Percentiles rank a stretch among this genome's conserved stretches.
phyloP scores from a whole-genome alignment of 2,888 invertebrate genomes.

The Tenthredo scrophulariae region DNA sequence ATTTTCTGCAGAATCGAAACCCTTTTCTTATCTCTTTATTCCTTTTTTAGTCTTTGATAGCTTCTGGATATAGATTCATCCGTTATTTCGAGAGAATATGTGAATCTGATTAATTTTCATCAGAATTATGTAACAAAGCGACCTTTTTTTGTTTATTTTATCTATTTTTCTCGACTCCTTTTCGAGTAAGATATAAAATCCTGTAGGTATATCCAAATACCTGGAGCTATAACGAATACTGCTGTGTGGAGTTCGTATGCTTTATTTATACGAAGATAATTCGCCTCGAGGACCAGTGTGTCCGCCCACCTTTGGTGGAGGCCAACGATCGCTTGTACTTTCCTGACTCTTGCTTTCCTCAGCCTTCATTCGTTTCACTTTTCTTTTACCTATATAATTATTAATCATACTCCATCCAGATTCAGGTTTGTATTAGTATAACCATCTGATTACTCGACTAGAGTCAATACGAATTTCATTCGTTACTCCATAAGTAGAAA shows the following conservation, averaged over 20 bases:
- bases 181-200: background rate
- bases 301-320: conserved; percentile 30
- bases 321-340: conserved; percentile 32
- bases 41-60: background rate
- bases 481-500: too few relatives aligned
- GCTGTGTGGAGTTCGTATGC: background rate
- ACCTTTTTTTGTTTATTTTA: background rate
- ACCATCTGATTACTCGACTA: background rate
- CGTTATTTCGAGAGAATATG: background rate
- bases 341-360: conserved; percentile 41
- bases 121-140: background rate
- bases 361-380: conserved; percentile 36
- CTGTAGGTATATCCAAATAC: background rate
- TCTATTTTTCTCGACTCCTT: background rate
- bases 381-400: conserved; percentile 40
- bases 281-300: conserved; percentile 26
- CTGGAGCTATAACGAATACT: background rate
- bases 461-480: background rate
- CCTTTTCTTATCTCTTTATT: background rate
- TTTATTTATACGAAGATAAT: conserved; percentile 1
- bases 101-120: background rate
- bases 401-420: background rate
- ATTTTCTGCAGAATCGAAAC: background rate
- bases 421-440: background rate
- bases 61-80: background rate